Percentiles rank a stretch among this genome's conserved stretches.
phyloP scores from a whole-genome alignment of 1,140 invertebrate species.

The Drosophila elegans region DNA sequence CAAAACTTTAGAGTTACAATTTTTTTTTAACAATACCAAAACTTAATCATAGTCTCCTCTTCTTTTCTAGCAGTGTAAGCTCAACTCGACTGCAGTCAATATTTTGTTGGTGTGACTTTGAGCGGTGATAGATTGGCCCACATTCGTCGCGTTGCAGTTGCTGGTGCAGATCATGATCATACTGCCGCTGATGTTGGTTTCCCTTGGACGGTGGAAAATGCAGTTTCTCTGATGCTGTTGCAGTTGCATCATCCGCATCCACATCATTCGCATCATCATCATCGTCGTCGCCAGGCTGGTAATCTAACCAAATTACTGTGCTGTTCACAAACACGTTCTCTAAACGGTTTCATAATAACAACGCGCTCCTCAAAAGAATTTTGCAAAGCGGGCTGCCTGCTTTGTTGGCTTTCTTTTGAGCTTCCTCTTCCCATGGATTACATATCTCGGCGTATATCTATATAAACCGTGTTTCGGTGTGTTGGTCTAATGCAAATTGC shows the following conservation, averaged over 20 bases:
- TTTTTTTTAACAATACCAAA: too few species aligned
- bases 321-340: slow-evolving; percentile 83
- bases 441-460: slow-evolving; percentile 30
- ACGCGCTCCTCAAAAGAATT: slow-evolving; percentile 73
- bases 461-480: slow-evolving; percentile 27
- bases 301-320: slow-evolving; percentile 83
- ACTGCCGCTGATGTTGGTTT: not conserved
- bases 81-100: slow-evolving; percentile 26
- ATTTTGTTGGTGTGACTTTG: slow-evolving; percentile 62
- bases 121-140: slow-evolving; percentile 80
- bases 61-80: slow-evolving; percentile 4
- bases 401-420: slow-evolving; percentile 21
- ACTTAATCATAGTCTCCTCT: not conserved
- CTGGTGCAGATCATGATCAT: slow-evolving; percentile 1
- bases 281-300: slow-evolving; percentile 62
- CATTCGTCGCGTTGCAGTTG: slow-evolving; percentile 61
- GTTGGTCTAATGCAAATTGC: slow-evolving; percentile 80
- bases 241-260: slow-evolving; percentile 50
- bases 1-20: too few species aligned
- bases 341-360: slow-evolving; percentile 84
- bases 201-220: slow-evolving; percentile 29
- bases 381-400: slow-evolving; percentile 33
- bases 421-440: slow-evolving; percentile 70
- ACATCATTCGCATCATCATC: slow-evolving; percentile 31
- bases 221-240: slow-evolving; percentile 25